These are phyloP conservation scores for Diorhabda sublineata DNA, from an alignment of 1,140 invertebrate species.

Conservation along the genomic window DNA sequence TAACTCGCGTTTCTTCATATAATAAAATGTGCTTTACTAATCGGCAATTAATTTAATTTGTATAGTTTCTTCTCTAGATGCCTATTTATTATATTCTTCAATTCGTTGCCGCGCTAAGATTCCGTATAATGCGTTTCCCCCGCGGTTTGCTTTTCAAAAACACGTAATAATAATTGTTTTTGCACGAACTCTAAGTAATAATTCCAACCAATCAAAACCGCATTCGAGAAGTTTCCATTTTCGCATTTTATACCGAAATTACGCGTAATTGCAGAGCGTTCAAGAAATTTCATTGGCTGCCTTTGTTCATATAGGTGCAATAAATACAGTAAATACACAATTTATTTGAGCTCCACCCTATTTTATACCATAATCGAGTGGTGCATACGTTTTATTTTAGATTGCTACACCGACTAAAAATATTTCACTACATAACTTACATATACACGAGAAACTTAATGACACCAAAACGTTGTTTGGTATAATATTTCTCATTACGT, in stretches of 20 bases:
- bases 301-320: neutral
- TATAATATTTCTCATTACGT: neutral
- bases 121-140: too few relatives aligned
- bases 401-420: neutral
- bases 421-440: neutral
- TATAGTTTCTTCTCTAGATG: neutral
- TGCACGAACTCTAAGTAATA: neutral
- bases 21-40: too few relatives aligned
- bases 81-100: neutral
- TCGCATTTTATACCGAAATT: conserved; percentile 1
- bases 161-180: neutral
- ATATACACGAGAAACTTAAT: neutral
- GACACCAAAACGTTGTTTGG: neutral
- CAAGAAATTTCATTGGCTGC: neutral
- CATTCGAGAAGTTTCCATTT: neutral
- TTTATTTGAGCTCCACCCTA: neutral
- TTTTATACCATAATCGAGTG: neutral
- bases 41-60: too few relatives aligned
- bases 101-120: neutral
- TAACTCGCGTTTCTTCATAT: too few relatives aligned
- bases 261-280: neutral
- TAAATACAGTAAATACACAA: neutral
- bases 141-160: too few relatives aligned
- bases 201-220: neutral
- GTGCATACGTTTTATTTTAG: neutral